Percentiles rank a stretch among this genome's conserved stretches.
Conservation (phyloP, 2,797 vertebrate genomes). For the Parotocinclus haroldoi region DNA sequence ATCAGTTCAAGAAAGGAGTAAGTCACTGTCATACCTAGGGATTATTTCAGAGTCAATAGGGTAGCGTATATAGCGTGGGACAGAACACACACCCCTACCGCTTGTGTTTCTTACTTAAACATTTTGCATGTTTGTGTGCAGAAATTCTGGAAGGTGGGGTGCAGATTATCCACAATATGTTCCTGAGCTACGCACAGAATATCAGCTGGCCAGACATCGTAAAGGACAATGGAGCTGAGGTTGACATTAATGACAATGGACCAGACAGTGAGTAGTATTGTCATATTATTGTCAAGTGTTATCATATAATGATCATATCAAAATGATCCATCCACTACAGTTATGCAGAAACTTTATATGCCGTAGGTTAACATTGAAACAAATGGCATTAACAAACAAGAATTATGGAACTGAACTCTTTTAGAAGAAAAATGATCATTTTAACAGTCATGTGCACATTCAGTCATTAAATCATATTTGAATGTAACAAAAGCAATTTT, state of each 20-base stretch:
- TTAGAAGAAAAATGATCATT: too few species aligned
- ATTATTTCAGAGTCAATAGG: not conserved
- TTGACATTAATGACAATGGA: slow-evolving; percentile 75
- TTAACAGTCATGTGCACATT: too few species aligned
- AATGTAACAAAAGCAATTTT: too few species aligned
- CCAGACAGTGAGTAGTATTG: slow-evolving; percentile 55
- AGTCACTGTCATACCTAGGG: not conserved
- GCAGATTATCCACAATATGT: slow-evolving; percentile 83
- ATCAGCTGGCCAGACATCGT: slow-evolving; percentile 92
- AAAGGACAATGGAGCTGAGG: slow-evolving; percentile 63
- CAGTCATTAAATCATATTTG: too few species aligned
- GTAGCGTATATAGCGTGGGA: not conserved
- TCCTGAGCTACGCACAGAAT: slow-evolving; percentile 80
- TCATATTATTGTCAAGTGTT: not conserved
- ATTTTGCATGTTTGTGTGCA: slow-evolving; percentile 54
- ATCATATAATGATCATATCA: not conserved
- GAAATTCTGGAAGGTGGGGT: slow-evolving; percentile 90
- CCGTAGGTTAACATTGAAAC: too few species aligned
- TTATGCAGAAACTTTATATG: too few species aligned
- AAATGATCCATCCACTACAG: too few species aligned
- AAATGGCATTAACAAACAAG: too few species aligned
- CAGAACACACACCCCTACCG: not conserved
- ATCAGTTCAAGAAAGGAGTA: not conserved
- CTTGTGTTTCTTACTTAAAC: slow-evolving; percentile 7
- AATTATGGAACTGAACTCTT: too few species aligned